These are phyloP conservation scores for Microplitis deprimator DNA, from an alignment of 2,888 invertebrate species.

Conservation along the genomic window DNA sequence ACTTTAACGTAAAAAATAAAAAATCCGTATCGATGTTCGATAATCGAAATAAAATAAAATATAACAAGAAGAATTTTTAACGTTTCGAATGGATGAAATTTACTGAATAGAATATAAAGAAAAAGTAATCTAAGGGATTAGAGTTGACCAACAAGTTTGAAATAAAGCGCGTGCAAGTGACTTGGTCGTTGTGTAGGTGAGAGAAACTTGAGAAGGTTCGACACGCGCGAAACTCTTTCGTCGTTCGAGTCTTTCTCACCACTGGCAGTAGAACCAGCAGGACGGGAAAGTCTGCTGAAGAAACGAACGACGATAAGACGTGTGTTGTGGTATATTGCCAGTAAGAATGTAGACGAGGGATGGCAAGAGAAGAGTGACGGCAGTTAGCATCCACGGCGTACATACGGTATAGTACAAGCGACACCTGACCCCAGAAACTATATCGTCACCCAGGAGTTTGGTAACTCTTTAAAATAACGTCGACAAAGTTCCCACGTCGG, in stretches of 20 bases:
- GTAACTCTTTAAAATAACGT: constrained; percentile 45
- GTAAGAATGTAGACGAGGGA: constrained; percentile 2
- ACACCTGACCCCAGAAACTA: constrained; percentile 39
- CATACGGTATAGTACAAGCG: constrained; percentile 14
- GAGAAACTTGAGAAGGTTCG: constrained; percentile 38
- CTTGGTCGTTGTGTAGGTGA: constrained; percentile 26
- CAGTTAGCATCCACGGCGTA: constrained; percentile 38
- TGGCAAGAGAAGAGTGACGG: constrained; percentile 10
- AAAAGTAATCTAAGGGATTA: constrained; percentile 40
- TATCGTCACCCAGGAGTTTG: constrained; percentile 41
- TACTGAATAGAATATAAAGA: constrained; percentile 8
- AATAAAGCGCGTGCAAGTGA: constrained; percentile 36
- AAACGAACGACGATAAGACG: constrained; percentile 6
- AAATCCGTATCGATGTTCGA: background rate
- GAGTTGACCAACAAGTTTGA: constrained; percentile 40
- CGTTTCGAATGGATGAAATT: background rate
- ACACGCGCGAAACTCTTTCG: constrained; percentile 44
- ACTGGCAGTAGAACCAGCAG: too few species aligned
- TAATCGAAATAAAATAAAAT: background rate
- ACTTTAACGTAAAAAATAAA: background rate
- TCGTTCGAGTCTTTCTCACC: constrained; percentile 24
- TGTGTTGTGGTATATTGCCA: constrained; percentile 20
- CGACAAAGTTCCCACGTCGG: constrained; percentile 42
- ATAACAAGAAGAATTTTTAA: background rate
- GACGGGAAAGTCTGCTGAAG: background rate